These are phyloP conservation scores for Thera obeliscata DNA, from an alignment of 2,888 invertebrate genomes.

Conservation along the genomic window DNA sequence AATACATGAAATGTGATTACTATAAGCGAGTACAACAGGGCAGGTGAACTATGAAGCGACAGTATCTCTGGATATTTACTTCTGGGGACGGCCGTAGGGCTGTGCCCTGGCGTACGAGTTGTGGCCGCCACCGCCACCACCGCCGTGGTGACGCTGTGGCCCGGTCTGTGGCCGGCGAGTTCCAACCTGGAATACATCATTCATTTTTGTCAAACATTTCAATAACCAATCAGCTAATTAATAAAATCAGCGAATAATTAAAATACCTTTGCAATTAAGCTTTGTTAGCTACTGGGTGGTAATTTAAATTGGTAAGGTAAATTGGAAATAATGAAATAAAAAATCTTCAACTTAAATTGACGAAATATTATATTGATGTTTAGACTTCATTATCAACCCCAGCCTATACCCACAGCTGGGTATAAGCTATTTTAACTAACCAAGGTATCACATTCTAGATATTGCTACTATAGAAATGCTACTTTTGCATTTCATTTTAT, in stretches of 20 bases:
- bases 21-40: slow-evolving; percentile 3
- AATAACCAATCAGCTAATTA: neutral
- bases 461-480: too few relatives aligned
- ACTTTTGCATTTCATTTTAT: too few relatives aligned
- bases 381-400: too few relatives aligned
- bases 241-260: too few relatives aligned
- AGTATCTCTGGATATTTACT: slow-evolving; percentile 52
- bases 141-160: slow-evolving; percentile 48
- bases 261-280: neutral
- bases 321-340: too few relatives aligned
- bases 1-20: neutral
- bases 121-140: slow-evolving; percentile 27
- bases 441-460: too few relatives aligned
- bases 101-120: slow-evolving; percentile 54
- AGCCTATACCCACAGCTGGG: too few relatives aligned
- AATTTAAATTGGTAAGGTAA: too few relatives aligned
- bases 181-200: slow-evolving; percentile 53
- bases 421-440: too few relatives aligned
- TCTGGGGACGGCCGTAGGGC: slow-evolving; percentile 74
- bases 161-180: slow-evolving; percentile 59
- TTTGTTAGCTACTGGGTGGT: neutral
- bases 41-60: slow-evolving; percentile 1
- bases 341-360: too few relatives aligned
- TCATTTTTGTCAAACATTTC: too few relatives aligned
- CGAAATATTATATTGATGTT: too few relatives aligned